A percentile compares a stretch with the other conserved stretches of the same genome.
Evolutionary conservation across 2,888 invertebrate genomes (phyloP).

Genomic region (Leptopilina syphax): DNA sequence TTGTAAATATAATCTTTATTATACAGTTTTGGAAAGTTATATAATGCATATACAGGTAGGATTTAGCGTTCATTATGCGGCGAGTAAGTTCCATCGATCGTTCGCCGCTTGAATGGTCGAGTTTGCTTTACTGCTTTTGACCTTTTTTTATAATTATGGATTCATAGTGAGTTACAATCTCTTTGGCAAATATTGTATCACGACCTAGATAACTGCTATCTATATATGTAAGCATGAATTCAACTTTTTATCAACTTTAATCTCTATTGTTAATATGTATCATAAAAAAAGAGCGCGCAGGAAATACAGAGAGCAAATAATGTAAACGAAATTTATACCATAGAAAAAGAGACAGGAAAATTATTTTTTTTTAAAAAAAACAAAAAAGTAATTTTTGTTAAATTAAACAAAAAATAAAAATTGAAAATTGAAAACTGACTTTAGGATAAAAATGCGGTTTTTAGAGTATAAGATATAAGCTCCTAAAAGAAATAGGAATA

Average conservation of each 20-base stretch:
- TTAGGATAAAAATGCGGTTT: background rate
- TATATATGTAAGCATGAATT: background rate
- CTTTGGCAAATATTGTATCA: conserved; percentile 11
- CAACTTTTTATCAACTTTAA: background rate
- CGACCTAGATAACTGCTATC: background rate
- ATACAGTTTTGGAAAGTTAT: conserved; percentile 26
- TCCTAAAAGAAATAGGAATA: conserved; percentile 6
- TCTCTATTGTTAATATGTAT: conserved; percentile 9
- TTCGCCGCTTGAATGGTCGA: conserved; percentile 27
- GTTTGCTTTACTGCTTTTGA: conserved; percentile 35
- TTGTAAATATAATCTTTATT: background rate
- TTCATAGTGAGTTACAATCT: conserved; percentile 9
- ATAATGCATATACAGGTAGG: conserved; percentile 17
- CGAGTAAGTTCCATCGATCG: conserved; percentile 35
- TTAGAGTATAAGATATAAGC: conserved; percentile 12
- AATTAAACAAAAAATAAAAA: background rate
- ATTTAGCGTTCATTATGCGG: conserved; percentile 36
- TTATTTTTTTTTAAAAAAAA: background rate
- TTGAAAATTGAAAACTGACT: background rate
- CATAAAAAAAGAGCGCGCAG: background rate
- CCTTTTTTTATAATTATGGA: conserved; percentile 19
- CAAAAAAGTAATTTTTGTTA: background rate
- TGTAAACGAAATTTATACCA: background rate
- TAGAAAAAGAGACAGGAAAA: background rate
- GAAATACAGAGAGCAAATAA: background rate